Conservation (phyloP, 2,888 invertebrate genomes). For the Trilocha varians region DNA sequence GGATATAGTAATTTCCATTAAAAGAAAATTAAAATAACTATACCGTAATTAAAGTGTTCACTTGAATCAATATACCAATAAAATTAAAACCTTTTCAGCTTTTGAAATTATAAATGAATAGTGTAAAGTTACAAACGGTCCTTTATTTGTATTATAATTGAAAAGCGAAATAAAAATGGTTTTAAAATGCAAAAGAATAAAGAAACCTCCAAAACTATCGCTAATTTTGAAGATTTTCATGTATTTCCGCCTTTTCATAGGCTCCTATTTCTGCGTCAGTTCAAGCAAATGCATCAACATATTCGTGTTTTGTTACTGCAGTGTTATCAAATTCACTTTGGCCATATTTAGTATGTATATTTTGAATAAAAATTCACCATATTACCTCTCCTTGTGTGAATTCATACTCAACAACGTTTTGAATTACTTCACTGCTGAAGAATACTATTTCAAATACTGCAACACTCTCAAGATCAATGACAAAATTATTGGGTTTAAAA, state of each 20-base stretch:
- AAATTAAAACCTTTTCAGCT: no score
- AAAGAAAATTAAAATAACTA: no score
- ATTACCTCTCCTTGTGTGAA: background rate
- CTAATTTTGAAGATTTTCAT: background rate
- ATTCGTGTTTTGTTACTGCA: background rate
- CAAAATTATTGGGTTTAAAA: slow-evolving; percentile 2
- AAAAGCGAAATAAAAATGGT: background rate
- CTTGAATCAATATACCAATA: no score
- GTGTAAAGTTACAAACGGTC: background rate
- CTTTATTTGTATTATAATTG: background rate
- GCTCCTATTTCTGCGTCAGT: slow-evolving; percentile 2
- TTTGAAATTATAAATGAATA: no score
- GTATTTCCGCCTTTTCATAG: slow-evolving; percentile 1
- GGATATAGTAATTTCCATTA: no score
- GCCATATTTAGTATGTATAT: background rate
- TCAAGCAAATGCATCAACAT: background rate
- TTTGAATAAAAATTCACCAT: background rate
- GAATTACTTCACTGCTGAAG: slow-evolving; percentile 1
- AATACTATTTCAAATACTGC: slow-evolving; percentile 4
- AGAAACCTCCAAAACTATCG: background rate
- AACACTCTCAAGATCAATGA: background rate
- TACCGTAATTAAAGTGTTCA: no score
- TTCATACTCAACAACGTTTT: background rate
- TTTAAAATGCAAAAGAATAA: background rate
- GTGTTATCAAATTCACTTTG: slow-evolving; percentile 4